Evolutionary conservation across 2,888 invertebrate genomes (phyloP), one percentile per base, ranked within the genome.

Genomic region (Ophion slaviceki): DNA sequence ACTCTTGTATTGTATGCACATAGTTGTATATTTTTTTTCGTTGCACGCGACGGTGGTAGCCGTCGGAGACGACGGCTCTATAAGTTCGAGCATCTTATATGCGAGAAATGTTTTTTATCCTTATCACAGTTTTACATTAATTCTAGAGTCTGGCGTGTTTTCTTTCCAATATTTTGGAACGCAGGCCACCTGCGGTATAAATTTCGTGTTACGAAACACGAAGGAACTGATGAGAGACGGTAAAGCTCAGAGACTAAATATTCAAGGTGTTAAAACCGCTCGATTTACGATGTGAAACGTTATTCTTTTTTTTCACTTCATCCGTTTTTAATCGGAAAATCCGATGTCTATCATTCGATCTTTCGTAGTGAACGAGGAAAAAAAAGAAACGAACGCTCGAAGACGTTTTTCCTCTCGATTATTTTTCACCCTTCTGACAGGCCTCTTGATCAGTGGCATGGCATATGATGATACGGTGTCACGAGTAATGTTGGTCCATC

Each of bases 61-160:
- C 53, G 57, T 68, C 36, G 77, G 32, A 80, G 53, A 82, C 79
- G 68, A 82, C 64, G 66, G 72, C 80, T 68, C 82, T 57, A 47
- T 40, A 61, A 64, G 64, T 74, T 53, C 4, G 11, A 66, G 61
- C 24, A 74, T 80, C 71, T 64, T 66, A 17, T 53, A 71, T 53
- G 61, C 66, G 59, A 61, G 61, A 76, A 71, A 71, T 68, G 24
- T 24, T 77, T 47, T 64, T 11, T 53, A 24, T 45, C 57, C 78
- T 79, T 75, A 36, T 59, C 64, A 17, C 24, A 20, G 59, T 47
- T 66, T 71, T 28, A 72, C 11, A 80, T 86, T 77, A 59, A 77
- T 68, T 36, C 61, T 61, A 45, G 40, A 72, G n/a, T 59, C 14
- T 47, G 24, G n/a, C 24, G n/a, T 4, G 2, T 40, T 36, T 40